phyloP scores from a whole-genome alignment of 2,797 vertebrate genomes.

The Halcyon leucocephala region DNA sequence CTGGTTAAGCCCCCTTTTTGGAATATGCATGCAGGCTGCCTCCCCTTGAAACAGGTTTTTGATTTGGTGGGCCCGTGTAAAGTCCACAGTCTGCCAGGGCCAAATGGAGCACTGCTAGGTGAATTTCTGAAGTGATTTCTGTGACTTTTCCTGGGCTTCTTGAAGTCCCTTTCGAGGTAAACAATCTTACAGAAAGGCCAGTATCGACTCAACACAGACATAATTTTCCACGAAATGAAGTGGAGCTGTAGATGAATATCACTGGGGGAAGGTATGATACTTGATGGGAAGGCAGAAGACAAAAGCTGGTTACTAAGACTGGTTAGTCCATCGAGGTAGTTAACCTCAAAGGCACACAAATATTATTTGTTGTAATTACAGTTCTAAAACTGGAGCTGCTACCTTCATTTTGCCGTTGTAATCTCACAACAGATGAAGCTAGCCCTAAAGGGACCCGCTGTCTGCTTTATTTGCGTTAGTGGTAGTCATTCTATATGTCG shows the following conservation, averaged over 20 bases:
- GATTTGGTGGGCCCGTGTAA: neutral
- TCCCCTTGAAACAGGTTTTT: neutral
- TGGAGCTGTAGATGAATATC: neutral
- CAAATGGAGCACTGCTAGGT: neutral
- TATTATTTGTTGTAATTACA: neutral
- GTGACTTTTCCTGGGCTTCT: neutral
- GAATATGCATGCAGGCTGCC: neutral
- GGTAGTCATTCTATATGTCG: slow-evolving; percentile 24
- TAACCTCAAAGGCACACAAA: neutral
- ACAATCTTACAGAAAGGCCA: neutral
- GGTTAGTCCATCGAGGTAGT: neutral
- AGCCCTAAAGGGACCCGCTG: slow-evolving; percentile 40
- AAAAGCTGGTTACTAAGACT: neutral
- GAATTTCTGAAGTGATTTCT: neutral
- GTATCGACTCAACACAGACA: neutral
- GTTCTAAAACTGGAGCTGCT: slow-evolving; percentile 7
- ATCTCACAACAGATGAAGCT: slow-evolving; percentile 33
- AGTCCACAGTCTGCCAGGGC: neutral
- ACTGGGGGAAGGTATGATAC: neutral
- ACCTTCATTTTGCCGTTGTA: slow-evolving; percentile 15
- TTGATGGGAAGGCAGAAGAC: neutral
- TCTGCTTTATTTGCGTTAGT: neutral
- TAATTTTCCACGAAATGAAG: neutral
- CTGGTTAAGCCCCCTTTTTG: neutral
- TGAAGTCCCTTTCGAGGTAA: neutral